Evolutionary conservation across 2,888 invertebrate genomes (phyloP).

Genomic region (Plagiodera versicolora): DNA sequence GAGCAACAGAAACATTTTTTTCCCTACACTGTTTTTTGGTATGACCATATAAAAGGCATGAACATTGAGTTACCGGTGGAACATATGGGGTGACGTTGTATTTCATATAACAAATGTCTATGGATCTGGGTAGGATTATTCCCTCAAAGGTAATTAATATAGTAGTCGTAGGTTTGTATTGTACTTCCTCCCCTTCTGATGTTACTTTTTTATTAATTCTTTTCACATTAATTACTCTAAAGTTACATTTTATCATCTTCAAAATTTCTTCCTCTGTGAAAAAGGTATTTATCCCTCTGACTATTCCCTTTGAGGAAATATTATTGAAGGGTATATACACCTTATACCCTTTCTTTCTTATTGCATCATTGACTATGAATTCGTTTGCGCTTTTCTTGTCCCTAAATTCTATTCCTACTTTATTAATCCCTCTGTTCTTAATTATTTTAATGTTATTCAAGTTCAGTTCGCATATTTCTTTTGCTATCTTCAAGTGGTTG

Average conservation of each 20-base stretch:
- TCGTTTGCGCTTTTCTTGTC: background rate
- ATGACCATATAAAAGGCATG: conserved; percentile 11
- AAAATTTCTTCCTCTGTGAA: background rate
- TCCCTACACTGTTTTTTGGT: conserved; percentile 13
- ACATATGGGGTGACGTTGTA: background rate
- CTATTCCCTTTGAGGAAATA: background rate
- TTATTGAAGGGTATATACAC: conserved; percentile 5
- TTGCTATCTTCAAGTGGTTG: background rate
- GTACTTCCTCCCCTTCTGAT: background rate
- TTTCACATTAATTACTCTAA: conserved; percentile 5
- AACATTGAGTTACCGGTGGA: conserved; percentile 11
- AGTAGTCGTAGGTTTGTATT: background rate
- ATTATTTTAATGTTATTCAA: background rate
- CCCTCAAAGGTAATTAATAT: conserved; percentile 10
- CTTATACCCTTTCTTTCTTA: conserved; percentile 11
- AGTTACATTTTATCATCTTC: background rate
- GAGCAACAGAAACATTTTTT: background rate
- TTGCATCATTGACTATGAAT: conserved; percentile 1
- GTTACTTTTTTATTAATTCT: conserved; percentile 9
- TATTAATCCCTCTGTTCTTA: background rate
- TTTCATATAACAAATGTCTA: background rate
- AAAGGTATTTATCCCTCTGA: background rate
- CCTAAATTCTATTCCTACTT: conserved; percentile 1
- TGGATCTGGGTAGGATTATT: background rate
- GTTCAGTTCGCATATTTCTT: background rate